phyloP scores from a whole-genome alignment of 2,797 vertebrate genomes.

The Enoplosus armatus region DNA sequence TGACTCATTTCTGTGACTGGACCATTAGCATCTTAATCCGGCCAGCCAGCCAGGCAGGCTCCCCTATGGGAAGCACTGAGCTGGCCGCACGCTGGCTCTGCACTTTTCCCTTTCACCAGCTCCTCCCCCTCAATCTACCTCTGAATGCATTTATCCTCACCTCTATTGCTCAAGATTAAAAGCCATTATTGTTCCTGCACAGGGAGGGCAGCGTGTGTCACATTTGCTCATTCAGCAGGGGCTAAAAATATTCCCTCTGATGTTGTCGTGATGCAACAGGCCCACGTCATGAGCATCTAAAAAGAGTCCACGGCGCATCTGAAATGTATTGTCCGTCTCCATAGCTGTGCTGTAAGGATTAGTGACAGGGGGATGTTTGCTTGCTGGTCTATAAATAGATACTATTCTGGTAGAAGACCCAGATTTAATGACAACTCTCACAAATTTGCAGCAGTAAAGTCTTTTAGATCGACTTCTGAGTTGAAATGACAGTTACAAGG shows the following conservation, averaged over 20 bases:
- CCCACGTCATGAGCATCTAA: slow-evolving; percentile 63
- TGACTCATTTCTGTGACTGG: slow-evolving; percentile 67
- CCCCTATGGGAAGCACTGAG: slow-evolving; percentile 54
- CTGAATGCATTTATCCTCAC: slow-evolving; percentile 71
- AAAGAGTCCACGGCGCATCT: slow-evolving; percentile 47
- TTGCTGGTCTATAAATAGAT: slow-evolving; percentile 68
- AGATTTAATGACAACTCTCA: slow-evolving; percentile 53
- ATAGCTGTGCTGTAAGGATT: slow-evolving; percentile 27
- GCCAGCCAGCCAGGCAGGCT: slow-evolving; percentile 45
- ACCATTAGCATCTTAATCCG: slow-evolving; percentile 68
- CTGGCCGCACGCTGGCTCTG: slow-evolving; percentile 51
- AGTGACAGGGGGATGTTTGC: slow-evolving; percentile 33
- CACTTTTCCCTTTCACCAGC: slow-evolving; percentile 56
- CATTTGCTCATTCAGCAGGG: slow-evolving; percentile 67
- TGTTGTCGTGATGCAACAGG: slow-evolving; percentile 77
- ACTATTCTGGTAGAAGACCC: slow-evolving; percentile 46
- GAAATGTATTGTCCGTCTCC: slow-evolving; percentile 51
- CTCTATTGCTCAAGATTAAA: slow-evolving; percentile 74
- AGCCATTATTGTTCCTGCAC: slow-evolving; percentile 69
- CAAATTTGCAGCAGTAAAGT: slow-evolving; percentile 6
- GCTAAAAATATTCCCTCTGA: slow-evolving; percentile 80
- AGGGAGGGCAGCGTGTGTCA: slow-evolving; percentile 60
- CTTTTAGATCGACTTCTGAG: slow-evolving; percentile 1
- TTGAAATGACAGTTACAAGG: slow-evolving; percentile 13
- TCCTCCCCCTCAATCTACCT: slow-evolving; percentile 45